Conservation (phyloP, 2,113 vertebrate genomes). For the Condylura cristata region DNA sequence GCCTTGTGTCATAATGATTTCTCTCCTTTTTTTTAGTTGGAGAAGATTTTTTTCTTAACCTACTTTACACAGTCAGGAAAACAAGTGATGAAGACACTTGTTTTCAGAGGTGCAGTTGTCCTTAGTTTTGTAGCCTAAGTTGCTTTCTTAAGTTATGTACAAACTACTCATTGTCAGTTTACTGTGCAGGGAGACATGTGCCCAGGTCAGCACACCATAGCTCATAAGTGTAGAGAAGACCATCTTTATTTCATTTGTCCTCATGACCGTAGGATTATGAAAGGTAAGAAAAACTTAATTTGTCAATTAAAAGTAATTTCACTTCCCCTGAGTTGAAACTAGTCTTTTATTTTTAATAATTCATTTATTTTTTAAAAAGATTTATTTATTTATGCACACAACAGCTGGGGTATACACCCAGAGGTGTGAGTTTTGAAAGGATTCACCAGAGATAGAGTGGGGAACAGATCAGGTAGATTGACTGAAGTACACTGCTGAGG, state of each 20-base stretch:
- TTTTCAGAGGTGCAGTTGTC: background rate
- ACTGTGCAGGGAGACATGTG: background rate
- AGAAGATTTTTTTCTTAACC: slow-evolving; percentile 50
- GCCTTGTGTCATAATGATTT: slow-evolving; percentile 46
- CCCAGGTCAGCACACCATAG: background rate
- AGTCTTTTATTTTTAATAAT: too few relatives aligned
- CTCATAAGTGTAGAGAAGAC: background rate
- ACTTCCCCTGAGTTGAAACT: background rate
- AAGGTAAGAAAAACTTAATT: background rate
- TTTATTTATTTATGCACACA: too few relatives aligned
- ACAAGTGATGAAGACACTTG: slow-evolving; percentile 1
- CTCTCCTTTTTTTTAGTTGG: slow-evolving; percentile 48
- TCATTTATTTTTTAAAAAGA: too few relatives aligned
- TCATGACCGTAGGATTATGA: background rate
- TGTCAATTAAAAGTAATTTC: background rate
- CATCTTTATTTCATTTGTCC: background rate
- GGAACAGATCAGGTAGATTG: too few relatives aligned
- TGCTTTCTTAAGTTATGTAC: slow-evolving; percentile 23
- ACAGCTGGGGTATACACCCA: too few relatives aligned
- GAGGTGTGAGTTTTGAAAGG: too few relatives aligned
- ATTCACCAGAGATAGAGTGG: too few relatives aligned
- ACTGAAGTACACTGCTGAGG: too few relatives aligned
- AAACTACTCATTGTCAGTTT: slow-evolving; percentile 36
- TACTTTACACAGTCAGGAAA: slow-evolving; percentile 49
- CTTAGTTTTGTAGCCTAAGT: background rate